A percentile compares a stretch with the other conserved stretches of the same genome.
Evolutionary conservation across 1,140 invertebrate species (phyloP).

Genomic region (Stegodyphus mimosarum): DNA sequence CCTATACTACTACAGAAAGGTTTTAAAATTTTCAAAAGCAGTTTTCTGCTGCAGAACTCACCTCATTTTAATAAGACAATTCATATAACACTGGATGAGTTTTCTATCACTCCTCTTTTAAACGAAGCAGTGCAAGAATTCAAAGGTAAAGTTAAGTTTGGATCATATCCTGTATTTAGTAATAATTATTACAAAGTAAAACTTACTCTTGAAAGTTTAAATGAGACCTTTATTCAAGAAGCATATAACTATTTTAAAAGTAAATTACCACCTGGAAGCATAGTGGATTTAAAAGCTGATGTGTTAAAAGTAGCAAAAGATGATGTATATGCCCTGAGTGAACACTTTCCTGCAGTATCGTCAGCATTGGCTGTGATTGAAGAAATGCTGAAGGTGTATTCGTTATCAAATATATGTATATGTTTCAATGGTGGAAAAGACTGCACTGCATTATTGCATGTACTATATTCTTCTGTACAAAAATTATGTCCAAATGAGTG

Average conservation of each 20-base stretch:
- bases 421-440: conserved; percentile 98
- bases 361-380: conserved; percentile 33
- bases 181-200: conserved; percentile 72
- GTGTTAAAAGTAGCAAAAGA: conserved; percentile 3
- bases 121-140: conserved; percentile 72
- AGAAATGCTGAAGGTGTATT: conserved; percentile 35
- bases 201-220: conserved; percentile 68
- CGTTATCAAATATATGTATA: conserved; percentile 80
- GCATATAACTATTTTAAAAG: conserved; percentile 64
- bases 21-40: conserved; percentile 71
- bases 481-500: conserved; percentile 67
- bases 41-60: conserved; percentile 66
- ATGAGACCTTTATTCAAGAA: conserved; percentile 64
- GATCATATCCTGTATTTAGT: conserved; percentile 77
- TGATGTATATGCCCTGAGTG: not conserved
- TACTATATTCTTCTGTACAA: conserved; percentile 75
- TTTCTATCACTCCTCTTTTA: conserved; percentile 72
- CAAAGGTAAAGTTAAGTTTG: conserved; percentile 73
- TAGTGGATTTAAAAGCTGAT: conserved; percentile 63
- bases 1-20: conserved; percentile 74
- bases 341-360: not conserved
- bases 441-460: conserved; percentile 89
- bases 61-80: conserved; percentile 68
- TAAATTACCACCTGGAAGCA: conserved; percentile 66
- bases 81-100: conserved; percentile 73